phyloP scores from a whole-genome alignment of 2,113 vertebrate genomes.

The Microtus richardsoni region DNA sequence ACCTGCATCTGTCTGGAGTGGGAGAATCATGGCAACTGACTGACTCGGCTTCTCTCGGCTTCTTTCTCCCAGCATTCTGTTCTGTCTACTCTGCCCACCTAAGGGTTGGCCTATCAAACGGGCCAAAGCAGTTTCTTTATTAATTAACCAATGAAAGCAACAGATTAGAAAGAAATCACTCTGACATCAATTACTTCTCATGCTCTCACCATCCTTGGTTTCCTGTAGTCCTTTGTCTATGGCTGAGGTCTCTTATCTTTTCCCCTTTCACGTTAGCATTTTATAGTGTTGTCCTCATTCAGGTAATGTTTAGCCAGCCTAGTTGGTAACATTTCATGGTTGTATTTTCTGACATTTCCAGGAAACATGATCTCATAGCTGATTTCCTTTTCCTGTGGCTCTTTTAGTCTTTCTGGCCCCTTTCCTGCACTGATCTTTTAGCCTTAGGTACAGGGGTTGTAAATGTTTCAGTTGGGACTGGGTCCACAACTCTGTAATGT shows the following conservation, averaged over 20 bases:
- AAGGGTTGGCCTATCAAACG: too few relatives aligned
- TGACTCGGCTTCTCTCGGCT: too few relatives aligned
- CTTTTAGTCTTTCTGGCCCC: neutral
- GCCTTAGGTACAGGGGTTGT: neutral
- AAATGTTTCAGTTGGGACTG: neutral
- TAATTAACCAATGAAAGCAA: too few relatives aligned
- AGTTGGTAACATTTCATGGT: neutral
- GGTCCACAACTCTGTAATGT: too few relatives aligned
- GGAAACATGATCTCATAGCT: neutral
- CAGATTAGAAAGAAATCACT: too few relatives aligned
- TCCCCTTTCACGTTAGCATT: neutral
- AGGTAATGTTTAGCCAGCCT: neutral
- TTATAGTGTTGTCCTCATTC: neutral
- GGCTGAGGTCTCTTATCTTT: neutral
- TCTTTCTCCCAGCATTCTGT: too few relatives aligned
- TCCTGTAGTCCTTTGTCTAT: neutral
- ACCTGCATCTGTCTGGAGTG: too few relatives aligned
- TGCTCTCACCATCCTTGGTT: neutral
- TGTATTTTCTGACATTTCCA: neutral
- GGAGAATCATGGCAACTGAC: too few relatives aligned
- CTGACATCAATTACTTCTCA: neutral
- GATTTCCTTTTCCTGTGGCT: neutral
- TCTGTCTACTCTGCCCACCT: too few relatives aligned
- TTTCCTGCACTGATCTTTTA: neutral
- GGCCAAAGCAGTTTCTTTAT: too few relatives aligned